Base-by-base conservation (phyloP, 2,888 invertebrate species). In the Catotricha subobsoleta region DNA sequence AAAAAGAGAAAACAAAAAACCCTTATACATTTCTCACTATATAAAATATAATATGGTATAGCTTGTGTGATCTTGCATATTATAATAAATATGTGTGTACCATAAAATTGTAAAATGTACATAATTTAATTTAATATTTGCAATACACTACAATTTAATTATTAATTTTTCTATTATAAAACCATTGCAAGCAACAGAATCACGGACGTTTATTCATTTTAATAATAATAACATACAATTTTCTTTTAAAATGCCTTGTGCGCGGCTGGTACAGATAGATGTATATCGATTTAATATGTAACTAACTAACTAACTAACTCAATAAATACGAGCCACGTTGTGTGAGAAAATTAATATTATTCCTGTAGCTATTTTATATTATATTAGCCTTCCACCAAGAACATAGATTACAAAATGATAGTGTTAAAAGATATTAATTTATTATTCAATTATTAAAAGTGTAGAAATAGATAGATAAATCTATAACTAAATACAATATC, bases 351-450 rank as follows among this genome's bases (percentile, higher is more conserved):
- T n/a, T n/a, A n/a, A 30, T 30, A 33, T 16, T 33, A 16, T 33
- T 16, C n/a, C 10, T 18, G 9, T 33, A 16, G 16, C 13, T 16
- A n/a, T 33, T 33, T 16, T 16, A 16, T 5, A 33, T 33, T 10
- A 10, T 8, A 8, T 19, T 12, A 4, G 12, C 12, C 13, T 19
- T 19, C 3, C 20, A n/a, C 8, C 20, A 18, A 4, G 35, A 35
- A 20, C 35, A 20, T 35, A 36, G 36, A 36, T 36, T 36, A 36
- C 36, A 36, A 36, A 36, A 36, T 23, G 36, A 36, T 36, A 36
- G 36, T 36, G 36, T 36, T 36, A 36, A 36, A 36, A 36, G 36
- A 36, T 36, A 36, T 36, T 36, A 36, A 36, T 36, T 36, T 36
- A 36, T 36, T 36, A 36, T 36, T 36, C 36, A 36, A 36, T 36